Conservation (phyloP, 37 sponge, comb jelly and placozoan species). For the Aphrocallistes beatrix region DNA sequence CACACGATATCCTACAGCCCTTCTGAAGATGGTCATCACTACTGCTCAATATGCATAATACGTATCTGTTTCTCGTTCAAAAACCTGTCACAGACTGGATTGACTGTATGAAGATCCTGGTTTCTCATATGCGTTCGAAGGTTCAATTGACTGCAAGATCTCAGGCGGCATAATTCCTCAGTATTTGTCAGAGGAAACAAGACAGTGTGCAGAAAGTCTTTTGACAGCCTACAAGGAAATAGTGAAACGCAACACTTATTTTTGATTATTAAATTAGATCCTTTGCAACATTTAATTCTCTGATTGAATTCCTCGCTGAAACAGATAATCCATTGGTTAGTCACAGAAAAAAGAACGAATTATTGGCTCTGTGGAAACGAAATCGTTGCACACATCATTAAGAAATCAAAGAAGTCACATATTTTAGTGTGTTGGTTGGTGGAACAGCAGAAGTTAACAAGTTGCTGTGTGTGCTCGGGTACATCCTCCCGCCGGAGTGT, state of each 20-base stretch:
- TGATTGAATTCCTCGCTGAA: no score
- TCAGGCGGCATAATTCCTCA: neutral
- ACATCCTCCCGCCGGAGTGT: no score
- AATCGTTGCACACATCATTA: no score
- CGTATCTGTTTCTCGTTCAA: slow-evolving; percentile 1
- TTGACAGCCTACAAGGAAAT: neutral
- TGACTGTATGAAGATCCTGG: slow-evolving; percentile 2
- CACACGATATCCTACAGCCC: slow-evolving; percentile 21
- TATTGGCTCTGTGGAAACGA: no score
- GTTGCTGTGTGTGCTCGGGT: no score
- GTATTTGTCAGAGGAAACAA: slow-evolving; percentile 9
- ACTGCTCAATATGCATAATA: neutral
- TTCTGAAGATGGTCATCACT: slow-evolving; percentile 15
- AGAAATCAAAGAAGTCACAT: no score
- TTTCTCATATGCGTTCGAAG: neutral
- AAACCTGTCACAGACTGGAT: slow-evolving; percentile 19
- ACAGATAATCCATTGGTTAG: no score
- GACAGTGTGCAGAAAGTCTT: slow-evolving; percentile 11
- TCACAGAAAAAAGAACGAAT: no score
- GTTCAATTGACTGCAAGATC: neutral
- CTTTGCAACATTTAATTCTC: no score
- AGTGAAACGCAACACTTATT: neutral
- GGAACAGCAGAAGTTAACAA: no score
- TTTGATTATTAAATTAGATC: no score
- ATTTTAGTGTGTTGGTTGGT: no score